Conservation (phyloP, 2,797 vertebrate species). For the Podargus strigoides region DNA sequence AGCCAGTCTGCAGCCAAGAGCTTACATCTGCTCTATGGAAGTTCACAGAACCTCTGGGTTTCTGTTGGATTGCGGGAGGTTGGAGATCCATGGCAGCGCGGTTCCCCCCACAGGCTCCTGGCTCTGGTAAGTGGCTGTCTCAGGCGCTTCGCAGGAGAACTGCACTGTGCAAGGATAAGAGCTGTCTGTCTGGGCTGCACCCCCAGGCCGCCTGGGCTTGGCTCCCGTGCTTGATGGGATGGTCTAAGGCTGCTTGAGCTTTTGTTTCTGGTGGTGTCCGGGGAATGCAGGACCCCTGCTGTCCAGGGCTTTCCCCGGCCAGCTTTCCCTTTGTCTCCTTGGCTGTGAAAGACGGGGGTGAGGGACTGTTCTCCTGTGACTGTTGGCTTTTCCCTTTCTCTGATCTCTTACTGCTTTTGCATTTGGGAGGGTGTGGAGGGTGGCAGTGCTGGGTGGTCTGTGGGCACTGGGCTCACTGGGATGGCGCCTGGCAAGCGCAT, state of each 20-base stretch:
- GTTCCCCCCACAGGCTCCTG: neutral
- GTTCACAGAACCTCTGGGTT: too few relatives aligned
- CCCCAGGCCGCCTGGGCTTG: neutral
- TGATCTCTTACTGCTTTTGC: neutral
- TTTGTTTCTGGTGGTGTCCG: neutral
- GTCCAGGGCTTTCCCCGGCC: too few relatives aligned
- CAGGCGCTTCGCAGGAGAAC: too few relatives aligned
- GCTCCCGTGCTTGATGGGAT: accelerated
- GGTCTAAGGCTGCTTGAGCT: neutral
- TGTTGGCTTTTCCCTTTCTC: neutral
- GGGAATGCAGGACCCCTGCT: neutral
- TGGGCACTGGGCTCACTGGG: neutral
- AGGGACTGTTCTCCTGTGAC: neutral
- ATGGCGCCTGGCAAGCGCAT: neutral
- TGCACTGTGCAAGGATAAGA: too few relatives aligned
- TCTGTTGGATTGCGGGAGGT: accelerated
- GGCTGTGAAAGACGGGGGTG: neutral
- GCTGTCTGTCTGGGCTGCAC: neutral
- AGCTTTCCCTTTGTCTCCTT: neutral
- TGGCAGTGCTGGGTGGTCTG: neutral
- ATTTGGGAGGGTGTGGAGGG: neutral
- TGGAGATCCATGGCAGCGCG: accelerated
- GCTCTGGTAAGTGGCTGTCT: neutral
- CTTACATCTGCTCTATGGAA: neutral
- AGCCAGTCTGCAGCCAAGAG: neutral